phyloP scores from a whole-genome alignment of 2,888 invertebrate genomes.

The Cistogaster globosa region DNA sequence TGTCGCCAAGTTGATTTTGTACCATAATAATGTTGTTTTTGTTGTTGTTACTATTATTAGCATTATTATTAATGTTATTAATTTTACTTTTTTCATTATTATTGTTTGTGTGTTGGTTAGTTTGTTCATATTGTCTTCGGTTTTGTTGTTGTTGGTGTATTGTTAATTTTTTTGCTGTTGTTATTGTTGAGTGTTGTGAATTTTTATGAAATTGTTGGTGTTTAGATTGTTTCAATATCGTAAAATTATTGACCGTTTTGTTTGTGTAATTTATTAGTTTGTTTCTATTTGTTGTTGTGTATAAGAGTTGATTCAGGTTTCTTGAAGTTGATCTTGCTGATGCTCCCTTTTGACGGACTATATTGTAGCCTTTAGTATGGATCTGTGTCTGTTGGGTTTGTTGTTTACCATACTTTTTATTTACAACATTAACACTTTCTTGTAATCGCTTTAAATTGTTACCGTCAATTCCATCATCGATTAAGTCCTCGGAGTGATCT shows the following conservation, averaged over 20 bases:
- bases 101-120: constrained; percentile 43
- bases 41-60: constrained; percentile 73
- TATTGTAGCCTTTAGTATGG: constrained; percentile 7
- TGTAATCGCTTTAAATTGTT: constrained; percentile 43
- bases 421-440: neutral
- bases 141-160: constrained; percentile 43
- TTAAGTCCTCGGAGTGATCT: neutral
- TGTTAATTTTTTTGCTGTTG: constrained; percentile 18
- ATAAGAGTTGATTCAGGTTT: constrained; percentile 63
- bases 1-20: constrained; percentile 67
- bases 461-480: neutral
- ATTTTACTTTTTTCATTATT: constrained; percentile 73
- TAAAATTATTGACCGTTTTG: constrained; percentile 50
- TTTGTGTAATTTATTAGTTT: constrained; percentile 49
- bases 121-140: constrained; percentile 41
- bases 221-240: constrained; percentile 53
- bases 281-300: constrained; percentile 55
- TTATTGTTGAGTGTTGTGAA: constrained; percentile 51
- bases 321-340: constrained; percentile 17
- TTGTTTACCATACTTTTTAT: constrained; percentile 11
- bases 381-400: neutral
- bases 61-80: constrained; percentile 59
- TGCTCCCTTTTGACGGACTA: constrained; percentile 25
- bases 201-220: constrained; percentile 59
- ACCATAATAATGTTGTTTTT: constrained; percentile 53